A percentile compares a stretch with the other conserved stretches of the same genome.
Evolutionary conservation across 2,888 invertebrate species (phyloP).

Genomic region (Plemyria rubiginata): DNA sequence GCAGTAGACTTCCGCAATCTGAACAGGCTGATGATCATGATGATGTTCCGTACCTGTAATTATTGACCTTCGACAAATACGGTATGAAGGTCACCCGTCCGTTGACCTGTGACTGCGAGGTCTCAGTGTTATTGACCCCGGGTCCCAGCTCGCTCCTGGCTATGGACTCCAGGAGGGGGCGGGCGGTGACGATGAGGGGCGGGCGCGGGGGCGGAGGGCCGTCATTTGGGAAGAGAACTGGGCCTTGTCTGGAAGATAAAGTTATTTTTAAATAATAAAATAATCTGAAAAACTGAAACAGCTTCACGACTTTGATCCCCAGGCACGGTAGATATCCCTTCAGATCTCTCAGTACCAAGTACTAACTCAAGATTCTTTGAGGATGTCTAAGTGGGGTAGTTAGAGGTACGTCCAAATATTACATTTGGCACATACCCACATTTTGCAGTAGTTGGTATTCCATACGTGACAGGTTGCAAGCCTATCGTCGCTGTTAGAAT

Average conservation of each 20-base stretch:
- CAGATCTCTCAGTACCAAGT: too few species aligned
- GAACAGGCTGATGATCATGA: neutral
- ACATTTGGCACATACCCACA: too few species aligned
- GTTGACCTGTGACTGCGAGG: constrained; percentile 52
- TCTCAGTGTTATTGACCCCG: constrained; percentile 51
- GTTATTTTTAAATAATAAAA: neutral
- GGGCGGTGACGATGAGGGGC: constrained; percentile 73
- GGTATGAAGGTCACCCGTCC: constrained; percentile 49
- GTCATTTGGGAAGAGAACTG: constrained; percentile 76
- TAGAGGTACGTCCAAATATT: too few species aligned
- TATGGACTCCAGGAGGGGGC: constrained; percentile 72
- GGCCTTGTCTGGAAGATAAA: constrained; percentile 70
- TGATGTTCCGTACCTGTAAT: constrained; percentile 44
- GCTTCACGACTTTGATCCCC: too few species aligned
- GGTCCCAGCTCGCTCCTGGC: constrained; percentile 67
- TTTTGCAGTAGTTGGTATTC: too few species aligned
- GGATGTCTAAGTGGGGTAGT: too few species aligned
- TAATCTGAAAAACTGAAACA: too few species aligned
- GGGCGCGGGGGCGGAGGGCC: constrained; percentile 64
- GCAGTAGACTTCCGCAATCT: neutral
- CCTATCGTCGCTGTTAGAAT: too few species aligned
- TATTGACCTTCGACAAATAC: constrained; percentile 49
- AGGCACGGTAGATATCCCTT: too few species aligned
- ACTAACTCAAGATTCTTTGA: too few species aligned
- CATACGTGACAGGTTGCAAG: too few species aligned